phyloP scores from a whole-genome alignment of 2,113 vertebrate genomes.

The Triplophysa rosa region DNA sequence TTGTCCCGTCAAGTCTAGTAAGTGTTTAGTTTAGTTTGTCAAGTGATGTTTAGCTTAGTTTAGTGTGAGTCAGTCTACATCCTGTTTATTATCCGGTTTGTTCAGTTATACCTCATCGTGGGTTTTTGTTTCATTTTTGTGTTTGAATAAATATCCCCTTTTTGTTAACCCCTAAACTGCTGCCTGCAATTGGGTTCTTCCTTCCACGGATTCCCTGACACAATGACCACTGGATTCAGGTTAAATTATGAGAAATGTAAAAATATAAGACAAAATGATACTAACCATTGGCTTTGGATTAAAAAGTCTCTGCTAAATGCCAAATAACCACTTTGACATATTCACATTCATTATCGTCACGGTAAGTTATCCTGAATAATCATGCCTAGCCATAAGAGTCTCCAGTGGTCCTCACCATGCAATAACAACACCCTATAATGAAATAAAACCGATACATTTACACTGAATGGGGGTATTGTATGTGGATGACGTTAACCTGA shows the following conservation, averaged over 20 bases:
- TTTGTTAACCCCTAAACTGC: too few relatives aligned
- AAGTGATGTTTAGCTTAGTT: too few relatives aligned
- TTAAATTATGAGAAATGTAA: slow-evolving; percentile 34
- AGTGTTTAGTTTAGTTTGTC: too few relatives aligned
- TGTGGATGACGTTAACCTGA: slow-evolving; percentile 62
- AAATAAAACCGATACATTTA: slow-evolving; percentile 62
- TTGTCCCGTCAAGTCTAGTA: too few relatives aligned
- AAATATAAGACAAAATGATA: slow-evolving; percentile 18
- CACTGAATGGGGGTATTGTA: slow-evolving; percentile 60
- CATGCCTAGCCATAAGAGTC: slow-evolving; percentile 30
- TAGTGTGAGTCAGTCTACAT: too few relatives aligned
- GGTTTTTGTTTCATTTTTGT: too few relatives aligned
- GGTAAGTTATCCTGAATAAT: slow-evolving; percentile 25
- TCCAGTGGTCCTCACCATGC: slow-evolving; percentile 25
- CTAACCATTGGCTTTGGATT: slow-evolving; percentile 30
- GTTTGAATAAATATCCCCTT: too few relatives aligned
- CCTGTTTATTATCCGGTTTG: too few relatives aligned
- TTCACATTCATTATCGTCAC: slow-evolving; percentile 31
- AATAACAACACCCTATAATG: slow-evolving; percentile 66
- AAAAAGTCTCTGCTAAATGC: slow-evolving; percentile 28
- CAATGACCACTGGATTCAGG: slow-evolving; percentile 26
- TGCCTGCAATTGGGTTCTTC: too few relatives aligned
- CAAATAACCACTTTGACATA: slow-evolving; percentile 35
- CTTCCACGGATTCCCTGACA: too few relatives aligned
- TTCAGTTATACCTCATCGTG: too few relatives aligned